Base-by-base conservation (phyloP, 2,113 vertebrate species). In the Malurus alboscapulatus region DNA sequence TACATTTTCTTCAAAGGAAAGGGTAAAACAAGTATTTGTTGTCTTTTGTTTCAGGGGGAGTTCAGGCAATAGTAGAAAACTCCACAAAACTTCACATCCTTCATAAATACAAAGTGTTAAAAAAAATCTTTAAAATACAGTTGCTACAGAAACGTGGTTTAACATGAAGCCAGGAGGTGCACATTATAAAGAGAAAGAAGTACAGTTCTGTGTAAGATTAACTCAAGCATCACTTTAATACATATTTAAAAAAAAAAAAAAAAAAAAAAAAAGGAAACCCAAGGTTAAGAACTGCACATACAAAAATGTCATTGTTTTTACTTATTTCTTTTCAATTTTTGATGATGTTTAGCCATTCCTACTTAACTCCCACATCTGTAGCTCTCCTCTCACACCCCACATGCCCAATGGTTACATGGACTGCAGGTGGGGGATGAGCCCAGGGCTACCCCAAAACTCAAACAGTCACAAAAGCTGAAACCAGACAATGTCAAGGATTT, bases 301-400 rank as follows among this genome's bases (percentile, higher is more conserved):
- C 30, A 87, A 83, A 73, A 94, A n/a, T 8, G 67, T 65, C 7
- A 24, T 2, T 51, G 18, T 16, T n/a, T 75, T 82, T 21, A 84
- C 17, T 92, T 94, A 82, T 84, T 94, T 92, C 72, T 95, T 96
- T 71, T 57, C 72, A 88, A 17, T 58, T 73, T 75, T 55, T 65
- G 51, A 84, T 92, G 83, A 92, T 82, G 79, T 84, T 96, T 68
- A 94, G 95, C 86, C 74, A 88, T 84, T 95, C 89, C 93, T 81
- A 84, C 82, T 94, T 85, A 92, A 94, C 83, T 94, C 54, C 94
- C 81, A 18, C 53, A 95, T 50, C 66, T 83, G 40, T 1, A 51
- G 63, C 36, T 27, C 79, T 72, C 79, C 76, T 84, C 72, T 54
- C 87, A 79, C 5, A 88, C 5, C 48, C 79, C 72, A 57, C 72